Percentiles rank a stretch among this genome's conserved stretches.
Evolutionary conservation across 2,888 invertebrate genomes (phyloP).

Genomic region (Agrotis puta): DNA sequence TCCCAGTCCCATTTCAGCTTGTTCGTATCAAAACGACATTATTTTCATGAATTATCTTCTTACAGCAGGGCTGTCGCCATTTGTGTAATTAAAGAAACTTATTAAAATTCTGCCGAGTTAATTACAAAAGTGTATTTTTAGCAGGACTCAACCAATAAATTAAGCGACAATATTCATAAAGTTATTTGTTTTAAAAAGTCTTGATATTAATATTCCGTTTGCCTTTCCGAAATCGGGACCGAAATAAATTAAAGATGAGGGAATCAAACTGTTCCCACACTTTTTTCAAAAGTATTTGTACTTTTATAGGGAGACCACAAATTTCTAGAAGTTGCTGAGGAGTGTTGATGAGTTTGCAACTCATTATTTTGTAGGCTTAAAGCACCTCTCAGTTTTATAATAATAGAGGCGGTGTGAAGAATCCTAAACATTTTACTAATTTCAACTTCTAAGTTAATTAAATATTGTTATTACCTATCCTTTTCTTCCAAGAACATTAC

Average conservation of each 20-base stretch:
- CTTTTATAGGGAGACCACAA: not conserved
- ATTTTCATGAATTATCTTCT: constrained; percentile 12
- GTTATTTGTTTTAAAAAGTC: constrained; percentile 55
- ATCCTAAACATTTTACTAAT: constrained; percentile 73
- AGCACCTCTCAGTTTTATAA: constrained; percentile 80
- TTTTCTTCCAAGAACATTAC: constrained; percentile 20
- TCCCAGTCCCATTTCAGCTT: too few species aligned
- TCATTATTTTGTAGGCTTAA: constrained; percentile 85
- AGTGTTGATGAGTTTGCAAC: constrained; percentile 74
- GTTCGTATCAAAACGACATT: constrained; percentile 8
- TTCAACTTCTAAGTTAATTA: constrained; percentile 68
- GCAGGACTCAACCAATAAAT: constrained; percentile 55
- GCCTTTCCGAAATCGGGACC: constrained; percentile 16
- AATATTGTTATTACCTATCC: constrained; percentile 54
- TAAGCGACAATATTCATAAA: constrained; percentile 55
- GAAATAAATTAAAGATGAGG: constrained; percentile 40
- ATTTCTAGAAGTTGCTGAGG: constrained; percentile 6
- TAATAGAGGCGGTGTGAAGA: constrained; percentile 77
- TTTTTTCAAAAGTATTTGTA: constrained; percentile 15
- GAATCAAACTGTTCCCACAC: constrained; percentile 4
- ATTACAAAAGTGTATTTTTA: constrained; percentile 76
- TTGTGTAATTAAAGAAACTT: constrained; percentile 41
- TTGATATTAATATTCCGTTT: constrained; percentile 60
- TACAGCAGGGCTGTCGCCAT: constrained; percentile 21
- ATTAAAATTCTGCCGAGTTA: constrained; percentile 45